Conservation (phyloP, 2,113 vertebrate genomes). For the Choloepus hoffmanni region DNA sequence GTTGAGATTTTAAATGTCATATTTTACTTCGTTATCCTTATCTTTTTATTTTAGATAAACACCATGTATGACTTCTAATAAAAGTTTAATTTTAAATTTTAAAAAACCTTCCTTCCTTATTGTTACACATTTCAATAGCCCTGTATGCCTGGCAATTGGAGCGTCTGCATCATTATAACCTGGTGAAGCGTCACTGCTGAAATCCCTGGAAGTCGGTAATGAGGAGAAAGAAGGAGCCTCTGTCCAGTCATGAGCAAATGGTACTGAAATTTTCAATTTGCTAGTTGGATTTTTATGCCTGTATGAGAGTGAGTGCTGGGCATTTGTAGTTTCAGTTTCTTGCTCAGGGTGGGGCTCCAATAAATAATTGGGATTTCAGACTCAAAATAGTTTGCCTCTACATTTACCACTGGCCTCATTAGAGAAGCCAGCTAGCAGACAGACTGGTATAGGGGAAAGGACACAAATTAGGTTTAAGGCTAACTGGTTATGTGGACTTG, state of each 20-base stretch:
- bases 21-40: constrained; percentile 15
- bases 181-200: too few species aligned
- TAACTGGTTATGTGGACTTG: neutral
- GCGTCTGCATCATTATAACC: too few species aligned
- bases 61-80: constrained; percentile 5
- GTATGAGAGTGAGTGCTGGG: neutral
- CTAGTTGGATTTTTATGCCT: neutral
- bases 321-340: neutral
- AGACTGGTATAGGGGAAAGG: too few species aligned
- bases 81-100: neutral
- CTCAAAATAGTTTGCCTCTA: neutral
- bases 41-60: constrained; percentile 34
- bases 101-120: neutral
- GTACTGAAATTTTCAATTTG: neutral
- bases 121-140: neutral
- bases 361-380: neutral
- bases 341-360: neutral
- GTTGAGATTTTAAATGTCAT: constrained; percentile 1
- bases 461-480: neutral
- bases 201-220: neutral
- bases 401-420: neutral
- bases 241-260: neutral
- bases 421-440: neutral
- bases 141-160: neutral
- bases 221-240: neutral